Percentiles rank a stretch among this genome's conserved stretches.
Conservation (phyloP, 2,888 invertebrate genomes). For the Ischnura elegans region DNA sequence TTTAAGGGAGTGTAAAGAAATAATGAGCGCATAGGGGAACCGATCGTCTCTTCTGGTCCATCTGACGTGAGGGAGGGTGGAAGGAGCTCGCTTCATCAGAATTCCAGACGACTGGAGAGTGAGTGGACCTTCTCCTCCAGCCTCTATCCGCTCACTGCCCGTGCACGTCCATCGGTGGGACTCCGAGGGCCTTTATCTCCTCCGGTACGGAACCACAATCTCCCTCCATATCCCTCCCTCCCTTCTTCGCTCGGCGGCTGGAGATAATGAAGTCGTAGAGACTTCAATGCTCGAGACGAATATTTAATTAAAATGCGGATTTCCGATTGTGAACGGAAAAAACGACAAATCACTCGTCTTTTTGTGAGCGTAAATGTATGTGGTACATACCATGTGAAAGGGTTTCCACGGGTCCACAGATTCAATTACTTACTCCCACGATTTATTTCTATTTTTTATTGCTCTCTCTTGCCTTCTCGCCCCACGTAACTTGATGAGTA, state of each 20-base stretch:
- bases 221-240: not conserved
- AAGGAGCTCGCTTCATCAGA: not conserved
- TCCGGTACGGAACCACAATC: constrained; percentile 54
- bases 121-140: not conserved
- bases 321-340: constrained; percentile 61
- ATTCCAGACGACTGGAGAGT: not conserved
- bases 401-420: not conserved
- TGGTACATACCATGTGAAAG: not conserved
- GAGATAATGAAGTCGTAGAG: constrained; percentile 49
- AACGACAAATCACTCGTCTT: not conserved
- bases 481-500: too few species aligned
- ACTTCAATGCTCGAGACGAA: constrained; percentile 59
- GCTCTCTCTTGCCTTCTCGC: too few species aligned
- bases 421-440: not conserved
- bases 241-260: constrained; percentile 43
- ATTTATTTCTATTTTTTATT: too few species aligned
- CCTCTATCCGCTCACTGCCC: not conserved
- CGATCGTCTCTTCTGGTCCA: not conserved
- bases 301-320: constrained; percentile 59
- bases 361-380: too few species aligned
- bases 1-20: not conserved
- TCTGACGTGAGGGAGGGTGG: not conserved
- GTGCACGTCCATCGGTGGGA: not conserved
- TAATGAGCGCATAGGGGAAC: not conserved
- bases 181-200: constrained; percentile 23